Evolutionary conservation across 2,888 invertebrate species (phyloP).

Genomic region (Erebia palarica): DNA sequence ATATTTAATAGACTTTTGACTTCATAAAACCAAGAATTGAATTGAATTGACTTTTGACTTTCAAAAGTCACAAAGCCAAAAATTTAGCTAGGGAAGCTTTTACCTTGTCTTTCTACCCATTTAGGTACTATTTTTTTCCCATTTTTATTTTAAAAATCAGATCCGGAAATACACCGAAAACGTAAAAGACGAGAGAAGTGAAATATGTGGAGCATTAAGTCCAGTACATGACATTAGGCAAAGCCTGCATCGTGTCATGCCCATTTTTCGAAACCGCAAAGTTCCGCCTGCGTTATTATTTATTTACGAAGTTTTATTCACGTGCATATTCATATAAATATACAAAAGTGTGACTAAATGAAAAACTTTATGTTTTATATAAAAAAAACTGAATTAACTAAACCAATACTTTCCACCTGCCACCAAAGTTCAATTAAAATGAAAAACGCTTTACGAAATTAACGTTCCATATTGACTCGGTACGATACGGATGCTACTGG

Average conservation of each 20-base stretch:
- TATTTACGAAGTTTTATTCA: slow-evolving; percentile 37
- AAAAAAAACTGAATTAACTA: no score
- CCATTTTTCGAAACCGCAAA: slow-evolving; percentile 39
- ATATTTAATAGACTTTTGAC: neutral
- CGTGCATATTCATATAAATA: slow-evolving; percentile 29
- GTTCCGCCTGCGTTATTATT: slow-evolving; percentile 35
- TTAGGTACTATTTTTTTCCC: slow-evolving; percentile 9
- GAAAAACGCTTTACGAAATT: no score
- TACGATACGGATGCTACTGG: no score
- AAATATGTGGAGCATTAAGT: slow-evolving; percentile 39
- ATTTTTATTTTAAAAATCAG: slow-evolving; percentile 9
- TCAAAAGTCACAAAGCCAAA: neutral
- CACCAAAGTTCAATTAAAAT: no score
- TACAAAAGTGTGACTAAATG: no score
- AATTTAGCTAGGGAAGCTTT: neutral
- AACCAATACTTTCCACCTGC: no score
- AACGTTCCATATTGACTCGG: no score
- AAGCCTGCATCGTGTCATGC: slow-evolving; percentile 38
- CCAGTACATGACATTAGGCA: slow-evolving; percentile 40
- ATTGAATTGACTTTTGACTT: neutral
- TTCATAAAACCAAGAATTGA: no score
- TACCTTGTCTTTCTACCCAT: neutral
- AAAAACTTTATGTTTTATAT: no score
- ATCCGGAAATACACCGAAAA: slow-evolving; percentile 14
- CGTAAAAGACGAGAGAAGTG: slow-evolving; percentile 34